These are phyloP conservation scores for Daboia siamensis DNA, from an alignment of 2,113 vertebrate species.

Conservation along the genomic window DNA sequence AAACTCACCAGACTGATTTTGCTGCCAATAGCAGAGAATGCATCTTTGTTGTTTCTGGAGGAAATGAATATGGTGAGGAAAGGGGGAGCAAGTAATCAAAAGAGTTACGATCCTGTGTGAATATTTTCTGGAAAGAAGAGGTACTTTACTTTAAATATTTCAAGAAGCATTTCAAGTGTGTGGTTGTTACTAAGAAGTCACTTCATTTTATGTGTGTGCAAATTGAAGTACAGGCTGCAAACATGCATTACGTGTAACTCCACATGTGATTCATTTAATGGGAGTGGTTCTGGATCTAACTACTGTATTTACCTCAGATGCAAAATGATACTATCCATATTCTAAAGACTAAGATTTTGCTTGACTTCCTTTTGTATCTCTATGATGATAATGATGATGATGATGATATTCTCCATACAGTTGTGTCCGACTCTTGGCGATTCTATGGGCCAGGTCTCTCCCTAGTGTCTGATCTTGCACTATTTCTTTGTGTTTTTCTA, in stretches of 20 bases:
- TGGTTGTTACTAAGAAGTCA: background rate
- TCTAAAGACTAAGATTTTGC: background rate
- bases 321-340: background rate
- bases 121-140: background rate
- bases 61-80: background rate
- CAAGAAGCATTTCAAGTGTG: background rate
- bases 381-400: too few relatives aligned
- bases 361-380: background rate
- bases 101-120: background rate
- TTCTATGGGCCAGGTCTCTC: background rate
- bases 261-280: background rate
- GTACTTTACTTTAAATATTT: background rate
- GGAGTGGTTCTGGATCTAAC: background rate
- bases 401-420: background rate
- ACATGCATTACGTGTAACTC: background rate
- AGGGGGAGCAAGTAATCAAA: background rate
- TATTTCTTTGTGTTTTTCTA: background rate
- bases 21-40: constrained; percentile 42
- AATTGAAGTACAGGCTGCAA: background rate
- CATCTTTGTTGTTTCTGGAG: constrained; percentile 33
- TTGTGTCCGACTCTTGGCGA: background rate
- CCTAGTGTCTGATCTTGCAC: background rate
- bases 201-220: background rate
- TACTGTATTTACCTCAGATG: background rate
- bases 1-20: constrained; percentile 47